Conservation (phyloP, 2,113 vertebrate genomes). For the Potamarius usumacintae region DNA sequence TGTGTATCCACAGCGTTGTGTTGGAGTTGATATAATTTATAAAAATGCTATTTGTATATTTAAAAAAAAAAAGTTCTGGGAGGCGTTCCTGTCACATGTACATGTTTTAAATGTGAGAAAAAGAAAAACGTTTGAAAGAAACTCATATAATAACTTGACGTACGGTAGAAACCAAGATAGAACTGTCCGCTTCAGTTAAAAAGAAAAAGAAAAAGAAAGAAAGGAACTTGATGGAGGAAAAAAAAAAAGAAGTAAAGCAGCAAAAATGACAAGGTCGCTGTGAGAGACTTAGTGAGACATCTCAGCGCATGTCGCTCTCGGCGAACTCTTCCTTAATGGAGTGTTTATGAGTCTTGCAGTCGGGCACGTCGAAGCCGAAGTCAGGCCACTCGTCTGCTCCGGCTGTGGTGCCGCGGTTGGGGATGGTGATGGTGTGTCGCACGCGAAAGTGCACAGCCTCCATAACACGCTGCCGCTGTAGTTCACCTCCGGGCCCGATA, state of each 20-base stretch:
- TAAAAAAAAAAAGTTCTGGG: neutral
- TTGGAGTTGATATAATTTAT: constrained; percentile 4
- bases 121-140: constrained; percentile 29
- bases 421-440: constrained; percentile 99
- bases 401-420: constrained; percentile 75
- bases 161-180: neutral
- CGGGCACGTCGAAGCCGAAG: constrained; percentile 98
- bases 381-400: constrained; percentile 90
- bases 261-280: neutral
- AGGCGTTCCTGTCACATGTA: constrained; percentile 1
- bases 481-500: constrained; percentile 81
- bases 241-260: neutral
- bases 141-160: constrained; percentile 29
- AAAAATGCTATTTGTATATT: neutral
- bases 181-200: constrained; percentile 22
- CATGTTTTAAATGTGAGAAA: neutral
- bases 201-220: neutral
- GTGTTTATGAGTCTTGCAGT: constrained; percentile 86
- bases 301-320: constrained; percentile 86
- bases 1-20: neutral
- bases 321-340: constrained; percentile 95
- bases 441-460: constrained; percentile 97
- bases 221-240: neutral
- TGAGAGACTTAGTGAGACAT: neutral
- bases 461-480: constrained; percentile 96